These are phyloP conservation scores for Malaclemys terrapin DNA, from an alignment of 2,113 vertebrate genomes.

Conservation along the genomic window DNA sequence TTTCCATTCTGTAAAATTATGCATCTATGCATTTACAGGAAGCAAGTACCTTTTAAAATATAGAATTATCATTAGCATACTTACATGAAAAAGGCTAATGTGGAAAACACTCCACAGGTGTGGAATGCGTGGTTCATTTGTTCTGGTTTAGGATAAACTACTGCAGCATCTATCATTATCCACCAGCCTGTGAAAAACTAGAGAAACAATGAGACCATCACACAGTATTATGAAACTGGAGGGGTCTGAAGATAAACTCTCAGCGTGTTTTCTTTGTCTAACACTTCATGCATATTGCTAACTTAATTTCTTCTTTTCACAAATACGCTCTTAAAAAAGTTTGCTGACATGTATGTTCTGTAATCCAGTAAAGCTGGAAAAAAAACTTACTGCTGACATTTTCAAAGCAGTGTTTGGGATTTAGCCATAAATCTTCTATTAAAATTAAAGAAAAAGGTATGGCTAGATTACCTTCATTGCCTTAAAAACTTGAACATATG, in stretches of 20 bases:
- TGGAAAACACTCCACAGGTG: constrained; percentile 94
- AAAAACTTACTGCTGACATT: fast-evolving
- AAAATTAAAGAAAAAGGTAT: background rate
- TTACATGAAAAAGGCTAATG: constrained; percentile 95
- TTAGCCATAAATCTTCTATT: background rate
- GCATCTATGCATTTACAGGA: background rate
- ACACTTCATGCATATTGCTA: background rate
- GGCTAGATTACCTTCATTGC: background rate
- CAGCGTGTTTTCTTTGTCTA: too few relatives aligned
- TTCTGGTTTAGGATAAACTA: constrained; percentile 83
- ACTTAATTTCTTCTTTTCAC: background rate
- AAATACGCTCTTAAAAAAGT: background rate
- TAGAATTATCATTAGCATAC: constrained; percentile 53
- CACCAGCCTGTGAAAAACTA: constrained; percentile 96
- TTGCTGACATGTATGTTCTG: background rate
- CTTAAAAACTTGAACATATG: background rate
- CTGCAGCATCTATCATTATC: constrained; percentile 94
- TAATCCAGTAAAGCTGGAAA: background rate
- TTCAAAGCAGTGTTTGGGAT: background rate
- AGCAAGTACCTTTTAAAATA: background rate
- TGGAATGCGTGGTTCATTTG: constrained; percentile 92
- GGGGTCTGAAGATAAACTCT: background rate
- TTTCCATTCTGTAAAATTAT: background rate
- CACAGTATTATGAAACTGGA: background rate
- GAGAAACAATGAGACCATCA: background rate